phyloP scores from a whole-genome alignment of 2,888 invertebrate species.

The Baronia brevicornis region DNA sequence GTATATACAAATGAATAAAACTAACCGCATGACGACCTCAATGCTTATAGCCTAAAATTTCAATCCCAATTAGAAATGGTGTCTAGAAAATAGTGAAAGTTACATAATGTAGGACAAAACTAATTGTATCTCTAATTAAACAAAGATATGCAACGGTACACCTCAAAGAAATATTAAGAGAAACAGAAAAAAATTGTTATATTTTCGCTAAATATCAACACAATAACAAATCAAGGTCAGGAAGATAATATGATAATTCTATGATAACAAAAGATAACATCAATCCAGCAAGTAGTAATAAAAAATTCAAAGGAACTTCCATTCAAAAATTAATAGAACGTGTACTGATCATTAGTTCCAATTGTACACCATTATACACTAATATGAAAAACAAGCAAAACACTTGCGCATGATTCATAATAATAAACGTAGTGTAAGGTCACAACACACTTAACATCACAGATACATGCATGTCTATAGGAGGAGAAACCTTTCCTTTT shows the following conservation, averaged over 20 bases:
- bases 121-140: conserved; percentile 12
- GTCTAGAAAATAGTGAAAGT: conserved; percentile 13
- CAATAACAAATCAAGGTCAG: conserved; percentile 9
- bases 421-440: conserved; percentile 14
- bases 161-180: too few relatives aligned
- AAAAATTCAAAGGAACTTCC: conserved; percentile 31
- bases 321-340: conserved; percentile 21
- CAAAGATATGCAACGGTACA: too few relatives aligned
- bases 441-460: too few relatives aligned
- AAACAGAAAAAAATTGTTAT: conserved; percentile 4
- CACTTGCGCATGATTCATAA: conserved; percentile 27
- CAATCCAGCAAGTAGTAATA: conserved; percentile 24
- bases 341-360: conserved; percentile 25
- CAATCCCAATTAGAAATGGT: conserved; percentile 9
- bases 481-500: too few relatives aligned
- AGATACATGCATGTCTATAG: too few relatives aligned
- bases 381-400: conserved; percentile 20
- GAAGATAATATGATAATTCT: conserved; percentile 18
- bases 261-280: conserved; percentile 40
- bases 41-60: conserved; percentile 7
- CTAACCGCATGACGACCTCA: conserved; percentile 6
- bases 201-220: conserved; percentile 12
- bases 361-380: conserved; percentile 24
- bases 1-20: conserved; percentile 7
- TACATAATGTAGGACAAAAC: conserved; percentile 11